Conservation (phyloP, 2,113 vertebrate genomes). For the Cercocebus atys region DNA sequence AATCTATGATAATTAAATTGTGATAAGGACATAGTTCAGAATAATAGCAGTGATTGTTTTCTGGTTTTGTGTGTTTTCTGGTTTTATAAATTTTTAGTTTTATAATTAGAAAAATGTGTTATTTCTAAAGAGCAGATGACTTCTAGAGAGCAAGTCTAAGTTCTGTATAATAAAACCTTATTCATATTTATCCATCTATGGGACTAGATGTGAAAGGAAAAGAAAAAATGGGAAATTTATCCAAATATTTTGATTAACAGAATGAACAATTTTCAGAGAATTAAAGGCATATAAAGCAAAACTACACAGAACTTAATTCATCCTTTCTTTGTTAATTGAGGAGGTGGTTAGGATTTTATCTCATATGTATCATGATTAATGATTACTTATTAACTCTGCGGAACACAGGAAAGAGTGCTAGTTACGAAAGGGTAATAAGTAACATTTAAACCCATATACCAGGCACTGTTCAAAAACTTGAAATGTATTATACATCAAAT, state of each 20-base stretch:
- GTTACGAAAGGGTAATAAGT: background rate
- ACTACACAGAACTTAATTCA: background rate
- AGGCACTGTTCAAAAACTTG: background rate
- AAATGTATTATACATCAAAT: background rate
- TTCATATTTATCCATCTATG: background rate
- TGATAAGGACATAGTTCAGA: background rate
- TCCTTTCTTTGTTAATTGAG: background rate
- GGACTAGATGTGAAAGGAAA: too few relatives aligned
- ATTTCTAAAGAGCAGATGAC: background rate
- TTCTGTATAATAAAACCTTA: background rate
- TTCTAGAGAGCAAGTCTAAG: background rate
- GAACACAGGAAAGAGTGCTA: background rate
- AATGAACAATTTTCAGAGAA: slow-evolving; percentile 9
- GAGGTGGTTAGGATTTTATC: background rate
- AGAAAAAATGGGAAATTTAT: background rate
- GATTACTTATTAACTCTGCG: background rate
- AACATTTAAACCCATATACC: background rate
- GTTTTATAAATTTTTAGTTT: slow-evolving; percentile 8
- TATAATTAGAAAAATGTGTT: background rate
- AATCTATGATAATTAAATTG: too few relatives aligned
- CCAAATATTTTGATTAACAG: background rate
- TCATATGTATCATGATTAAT: background rate
- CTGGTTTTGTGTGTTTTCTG: slow-evolving; percentile 4
- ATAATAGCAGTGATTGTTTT: background rate
- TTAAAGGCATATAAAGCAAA: background rate